Evolutionary conservation across 1,140 invertebrate genomes (phyloP).

Genomic region (Brachionus plicatilis): DNA sequence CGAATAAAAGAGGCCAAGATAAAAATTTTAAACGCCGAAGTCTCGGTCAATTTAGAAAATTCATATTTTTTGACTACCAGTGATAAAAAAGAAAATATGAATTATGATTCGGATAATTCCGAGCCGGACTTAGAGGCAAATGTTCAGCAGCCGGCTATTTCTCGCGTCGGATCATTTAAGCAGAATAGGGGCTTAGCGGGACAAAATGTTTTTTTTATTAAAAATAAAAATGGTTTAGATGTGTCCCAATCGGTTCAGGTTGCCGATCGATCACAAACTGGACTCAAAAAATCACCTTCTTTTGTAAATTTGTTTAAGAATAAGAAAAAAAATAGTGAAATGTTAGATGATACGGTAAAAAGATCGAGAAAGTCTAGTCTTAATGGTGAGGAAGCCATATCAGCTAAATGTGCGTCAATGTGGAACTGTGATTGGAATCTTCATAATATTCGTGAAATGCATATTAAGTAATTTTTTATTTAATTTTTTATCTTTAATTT

Average conservation of each 20-base stretch:
- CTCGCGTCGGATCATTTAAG: constrained; percentile 41
- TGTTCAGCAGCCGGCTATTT: background rate
- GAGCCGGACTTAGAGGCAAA: background rate
- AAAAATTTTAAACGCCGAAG: constrained; percentile 19
- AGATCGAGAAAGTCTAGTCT: background rate
- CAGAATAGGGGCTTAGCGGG: constrained; percentile 36
- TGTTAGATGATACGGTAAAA: constrained; percentile 41
- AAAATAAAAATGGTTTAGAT: constrained; percentile 35
- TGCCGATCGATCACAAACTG: background rate
- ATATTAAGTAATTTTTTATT: constrained; percentile 9
- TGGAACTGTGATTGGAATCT: constrained; percentile 39
- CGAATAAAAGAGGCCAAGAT: constrained; percentile 49
- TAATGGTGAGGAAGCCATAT: background rate
- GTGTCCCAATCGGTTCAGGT: constrained; percentile 42
- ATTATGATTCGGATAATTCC: constrained; percentile 47
- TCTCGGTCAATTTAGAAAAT: constrained; percentile 38
- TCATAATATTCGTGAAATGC: background rate
- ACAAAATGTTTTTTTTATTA: constrained; percentile 23
- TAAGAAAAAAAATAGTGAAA: constrained; percentile 1
- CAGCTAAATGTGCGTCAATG: background rate
- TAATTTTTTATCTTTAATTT: background rate
- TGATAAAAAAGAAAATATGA: constrained; percentile 46
- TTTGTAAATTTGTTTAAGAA: background rate
- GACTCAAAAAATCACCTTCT: background rate
- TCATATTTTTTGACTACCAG: constrained; percentile 46